A percentile compares a stretch with the other conserved stretches of the same genome.
phyloP scores from a whole-genome alignment of 1,140 invertebrate species.

The Linepithema humile region DNA sequence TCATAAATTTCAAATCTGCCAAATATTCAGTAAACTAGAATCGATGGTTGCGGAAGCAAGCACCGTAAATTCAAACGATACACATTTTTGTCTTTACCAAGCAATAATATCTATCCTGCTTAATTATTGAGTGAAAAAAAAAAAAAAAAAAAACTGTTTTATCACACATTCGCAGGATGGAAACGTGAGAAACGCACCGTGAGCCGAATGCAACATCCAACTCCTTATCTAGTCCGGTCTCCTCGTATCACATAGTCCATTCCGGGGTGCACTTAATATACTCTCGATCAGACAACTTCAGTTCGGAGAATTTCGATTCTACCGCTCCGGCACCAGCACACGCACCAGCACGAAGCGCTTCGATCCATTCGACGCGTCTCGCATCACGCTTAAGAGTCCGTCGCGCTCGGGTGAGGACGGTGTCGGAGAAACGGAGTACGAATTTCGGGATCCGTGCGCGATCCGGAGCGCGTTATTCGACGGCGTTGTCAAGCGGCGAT shows the following conservation, averaged over 20 bases:
- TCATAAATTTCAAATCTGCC: slow-evolving; percentile 20
- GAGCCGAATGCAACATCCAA: slow-evolving; percentile 16
- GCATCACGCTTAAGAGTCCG: slow-evolving; percentile 20
- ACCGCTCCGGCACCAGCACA: slow-evolving; percentile 36
- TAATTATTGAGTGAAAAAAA: background rate
- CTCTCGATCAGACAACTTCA: background rate
- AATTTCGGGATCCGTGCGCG: background rate
- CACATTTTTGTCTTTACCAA: background rate
- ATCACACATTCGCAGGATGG: background rate
- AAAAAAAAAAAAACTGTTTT: background rate
- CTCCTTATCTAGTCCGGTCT: slow-evolving; percentile 19
- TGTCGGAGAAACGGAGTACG: no score
- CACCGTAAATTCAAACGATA: background rate
- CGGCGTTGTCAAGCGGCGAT: background rate
- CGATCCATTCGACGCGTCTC: slow-evolving; percentile 39
- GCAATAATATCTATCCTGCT: background rate
- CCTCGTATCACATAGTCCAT: slow-evolving; percentile 32
- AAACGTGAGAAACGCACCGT: slow-evolving; percentile 18
- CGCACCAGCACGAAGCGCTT: slow-evolving; percentile 41
- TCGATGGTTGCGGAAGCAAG: background rate
- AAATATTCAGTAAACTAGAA: background rate
- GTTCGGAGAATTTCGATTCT: slow-evolving; percentile 1
- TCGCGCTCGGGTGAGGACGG: slow-evolving; percentile 6
- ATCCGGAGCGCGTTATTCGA: background rate
- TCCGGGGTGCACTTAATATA: background rate